Evolutionary conservation across 2,113 vertebrate species (phyloP), one percentile per base, ranked within the genome.

Genomic region (Enhydra lutris): DNA sequence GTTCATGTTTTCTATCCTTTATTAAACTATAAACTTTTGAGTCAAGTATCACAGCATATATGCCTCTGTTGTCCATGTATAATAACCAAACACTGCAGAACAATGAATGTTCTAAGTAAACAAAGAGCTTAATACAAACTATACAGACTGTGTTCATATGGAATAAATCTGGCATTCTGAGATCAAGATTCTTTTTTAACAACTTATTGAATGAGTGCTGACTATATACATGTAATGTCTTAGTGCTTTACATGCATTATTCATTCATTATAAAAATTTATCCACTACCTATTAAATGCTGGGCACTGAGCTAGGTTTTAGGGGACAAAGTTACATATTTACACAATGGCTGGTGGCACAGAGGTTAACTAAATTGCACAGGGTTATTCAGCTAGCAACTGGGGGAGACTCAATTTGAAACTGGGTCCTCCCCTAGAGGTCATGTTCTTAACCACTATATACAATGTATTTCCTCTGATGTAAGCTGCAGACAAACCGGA

Each of bases 1-100:
- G 8, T n/a, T 94, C 59, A 90, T 92, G 63, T 97, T 95, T 93
- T 95, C 87, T 92, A 84, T 84, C 50, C 18, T 85, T 82, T 94
- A 89, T 71, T 67, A 87, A 71, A 81, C 71, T 73, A 52, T 84
- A 95, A 80, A 95, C 13, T 36, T 94, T 85, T 52, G 34, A 97
- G 79, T 47, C 69, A 93, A 71, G 34, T 69, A 80, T 88, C 31
- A 85, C 39, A 67, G 17, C n/a, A 88, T 59, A n/a, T 17, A 61
- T 11, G 82, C n/a, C 7, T 78, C 93, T 88, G 45, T 81, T 94
- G 86, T 52, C 24, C 21, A 34, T 39, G 47, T 1, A 55, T 36
- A 76, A n/a, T 39, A 80, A 79, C n/a, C 34, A 85, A 76, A 79
- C 23, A 92, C 12, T 18, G 7, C n/a, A 61, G 71, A 36, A 20